Conservation (phyloP, 2,113 vertebrate species). For the Asarcornis scutulata region DNA sequence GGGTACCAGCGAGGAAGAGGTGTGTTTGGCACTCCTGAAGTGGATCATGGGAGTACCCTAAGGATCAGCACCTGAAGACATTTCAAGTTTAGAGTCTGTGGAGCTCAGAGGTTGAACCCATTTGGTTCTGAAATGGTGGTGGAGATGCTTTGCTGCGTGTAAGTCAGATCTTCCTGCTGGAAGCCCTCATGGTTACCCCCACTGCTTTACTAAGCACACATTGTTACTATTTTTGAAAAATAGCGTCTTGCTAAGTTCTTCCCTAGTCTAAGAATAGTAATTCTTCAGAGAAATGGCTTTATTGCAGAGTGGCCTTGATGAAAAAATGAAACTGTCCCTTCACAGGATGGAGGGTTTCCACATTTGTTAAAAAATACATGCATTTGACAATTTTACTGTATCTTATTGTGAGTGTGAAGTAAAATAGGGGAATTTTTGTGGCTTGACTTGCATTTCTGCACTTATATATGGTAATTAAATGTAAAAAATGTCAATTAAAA, state of each 20-base stretch:
- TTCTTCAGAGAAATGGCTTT: not conserved
- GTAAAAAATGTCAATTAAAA: constrained; percentile 57
- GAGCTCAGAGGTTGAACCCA: not conserved
- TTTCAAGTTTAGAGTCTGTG: not conserved
- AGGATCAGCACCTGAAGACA: not conserved
- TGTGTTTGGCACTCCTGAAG: not conserved
- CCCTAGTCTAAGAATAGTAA: constrained; percentile 39
- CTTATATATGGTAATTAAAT: constrained; percentile 31
- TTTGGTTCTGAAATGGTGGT: not conserved
- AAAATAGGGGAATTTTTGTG: constrained; percentile 38
- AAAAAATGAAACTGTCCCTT: not conserved
- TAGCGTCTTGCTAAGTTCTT: not conserved
- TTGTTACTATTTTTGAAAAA: constrained; percentile 43
- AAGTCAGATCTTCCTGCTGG: not conserved
- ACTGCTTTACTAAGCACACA: constrained; percentile 23
- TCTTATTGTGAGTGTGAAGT: not conserved
- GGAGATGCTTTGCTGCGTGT: not conserved
- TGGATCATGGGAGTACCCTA: accelerated
- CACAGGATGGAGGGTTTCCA: not conserved
- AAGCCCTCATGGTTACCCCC: not conserved
- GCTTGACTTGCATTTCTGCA: constrained; percentile 36
- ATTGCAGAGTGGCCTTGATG: not conserved
- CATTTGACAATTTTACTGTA: constrained; percentile 6
- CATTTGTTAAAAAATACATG: not conserved
- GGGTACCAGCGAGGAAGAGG: not conserved